These are phyloP conservation scores for Hydrotaea diabolus DNA, from an alignment of 2,888 invertebrate genomes.

Conservation along the genomic window DNA sequence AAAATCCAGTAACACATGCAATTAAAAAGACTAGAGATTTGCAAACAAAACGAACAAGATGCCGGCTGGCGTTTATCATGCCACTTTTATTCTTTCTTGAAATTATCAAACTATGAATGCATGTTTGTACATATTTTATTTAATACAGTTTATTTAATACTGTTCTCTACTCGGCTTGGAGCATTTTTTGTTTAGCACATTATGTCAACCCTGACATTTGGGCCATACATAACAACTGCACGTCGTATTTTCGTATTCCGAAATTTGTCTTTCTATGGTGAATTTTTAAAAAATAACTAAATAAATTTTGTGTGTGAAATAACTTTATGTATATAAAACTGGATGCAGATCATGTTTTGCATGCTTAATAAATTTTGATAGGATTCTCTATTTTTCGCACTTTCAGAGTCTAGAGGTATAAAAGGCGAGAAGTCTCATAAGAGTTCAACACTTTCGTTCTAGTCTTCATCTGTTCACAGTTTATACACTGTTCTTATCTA, in stretches of 20 bases:
- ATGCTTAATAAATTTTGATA: slow-evolving; percentile 71
- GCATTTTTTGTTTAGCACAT: slow-evolving; percentile 37
- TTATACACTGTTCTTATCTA: slow-evolving; percentile 50
- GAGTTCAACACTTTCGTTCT: slow-evolving; percentile 67
- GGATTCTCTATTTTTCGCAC: slow-evolving; percentile 39
- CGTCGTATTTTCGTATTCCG: slow-evolving; percentile 14
- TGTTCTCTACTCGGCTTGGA: neutral
- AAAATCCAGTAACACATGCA: neutral
- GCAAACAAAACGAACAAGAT: slow-evolving; percentile 1
- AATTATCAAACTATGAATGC: slow-evolving; percentile 1
- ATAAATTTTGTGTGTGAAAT: slow-evolving; percentile 20
- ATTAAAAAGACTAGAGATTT: neutral
- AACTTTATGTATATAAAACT: slow-evolving; percentile 67
- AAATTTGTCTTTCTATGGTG: slow-evolving; percentile 6
- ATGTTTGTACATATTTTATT: slow-evolving; percentile 1
- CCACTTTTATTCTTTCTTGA: neutral
- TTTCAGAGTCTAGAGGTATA: slow-evolving; percentile 67
- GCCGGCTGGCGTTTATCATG: neutral
- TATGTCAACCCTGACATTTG: slow-evolving; percentile 76
- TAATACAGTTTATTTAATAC: slow-evolving; percentile 9
- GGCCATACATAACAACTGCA: slow-evolving; percentile 44
- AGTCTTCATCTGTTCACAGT: slow-evolving; percentile 70
- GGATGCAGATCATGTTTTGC: slow-evolving; percentile 78
- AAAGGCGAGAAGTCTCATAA: slow-evolving; percentile 70
- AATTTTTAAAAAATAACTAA: slow-evolving; percentile 33